Conservation (phyloP, 1,140 invertebrate genomes). For the Heliconius melpomene region DNA sequence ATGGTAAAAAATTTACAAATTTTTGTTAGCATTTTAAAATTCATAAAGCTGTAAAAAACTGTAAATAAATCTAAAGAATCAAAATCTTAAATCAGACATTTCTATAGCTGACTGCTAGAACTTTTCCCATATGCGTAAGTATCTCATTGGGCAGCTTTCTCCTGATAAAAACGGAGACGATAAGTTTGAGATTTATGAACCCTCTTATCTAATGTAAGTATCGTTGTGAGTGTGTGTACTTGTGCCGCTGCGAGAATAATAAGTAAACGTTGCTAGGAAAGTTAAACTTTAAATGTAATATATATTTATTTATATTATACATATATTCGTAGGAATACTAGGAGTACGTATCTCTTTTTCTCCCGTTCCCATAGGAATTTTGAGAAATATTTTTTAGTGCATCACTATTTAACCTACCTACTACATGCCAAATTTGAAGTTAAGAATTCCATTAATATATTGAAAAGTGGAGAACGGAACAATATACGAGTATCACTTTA, state of each 20-base stretch:
- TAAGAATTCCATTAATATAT: too few species aligned
- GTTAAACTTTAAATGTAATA: neutral
- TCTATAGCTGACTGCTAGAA: neutral
- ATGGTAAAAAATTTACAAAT: neutral
- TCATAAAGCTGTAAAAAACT: neutral
- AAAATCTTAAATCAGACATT: neutral
- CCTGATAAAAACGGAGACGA: conserved; percentile 31
- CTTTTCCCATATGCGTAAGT: conserved; percentile 18
- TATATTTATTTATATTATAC: too few species aligned
- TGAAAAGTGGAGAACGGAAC: too few species aligned
- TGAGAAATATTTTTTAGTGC: too few species aligned
- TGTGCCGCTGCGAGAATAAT: conserved; percentile 2
- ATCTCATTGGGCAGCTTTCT: conserved; percentile 35
- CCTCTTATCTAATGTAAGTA: conserved; percentile 30
- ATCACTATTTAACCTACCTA: too few species aligned
- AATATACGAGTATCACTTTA: too few species aligned
- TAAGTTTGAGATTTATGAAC: conserved; percentile 34
- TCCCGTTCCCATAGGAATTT: too few species aligned
- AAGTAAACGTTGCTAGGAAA: neutral
- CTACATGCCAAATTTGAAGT: too few species aligned
- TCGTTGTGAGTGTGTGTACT: conserved; percentile 23
- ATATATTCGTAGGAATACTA: too few species aligned
- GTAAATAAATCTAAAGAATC: neutral
- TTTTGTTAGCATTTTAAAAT: neutral
- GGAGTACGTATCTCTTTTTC: too few species aligned